Evolutionary conservation across 1,140 invertebrate genomes (phyloP), one percentile per base, ranked within the genome.

Genomic region (Bombus confusus): DNA sequence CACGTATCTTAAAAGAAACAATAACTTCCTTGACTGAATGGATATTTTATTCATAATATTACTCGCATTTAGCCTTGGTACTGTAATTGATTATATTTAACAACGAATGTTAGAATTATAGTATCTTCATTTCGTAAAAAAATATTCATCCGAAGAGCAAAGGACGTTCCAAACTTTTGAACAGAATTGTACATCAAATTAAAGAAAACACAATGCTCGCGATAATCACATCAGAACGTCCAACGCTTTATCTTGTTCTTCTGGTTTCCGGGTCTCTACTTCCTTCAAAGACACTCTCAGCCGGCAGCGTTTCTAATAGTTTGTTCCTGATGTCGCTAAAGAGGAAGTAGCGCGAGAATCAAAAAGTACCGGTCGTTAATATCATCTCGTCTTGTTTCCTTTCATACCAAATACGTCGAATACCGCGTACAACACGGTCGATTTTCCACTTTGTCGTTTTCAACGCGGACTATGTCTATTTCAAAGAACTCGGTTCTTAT

Each of bases 361-460:
- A 47, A 72, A 52, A 52, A 52, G 47, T 8, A 2, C 47, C 18
- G 47, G 47, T 52, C 5, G 47, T 52, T 52, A 22, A 52, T 52
- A 22, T 52, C 25, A 15, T n/a, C 18, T 3, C 41, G n/a, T 57
- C 64, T 9, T 12, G 78, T n/a, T 57, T 84, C 12, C 59, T 4
- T 69, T 59, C 31, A n/a, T 39, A n/a, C 76, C 76, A 87, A 87
- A 85, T 87, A 85, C 47, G 52, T 72, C 52, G 12, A n/a, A 1
- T 52, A 18, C 3, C 34, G 28, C 34, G 5, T 52, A 18, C 37
- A 74, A 74, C 34, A 28, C 10, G 2, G 8, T 4, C 28, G 13
- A 31, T 66, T 43, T 52, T 78, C 13, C 22, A 31, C 34, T 41
- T 28, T 57, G 2, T n/a, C 5, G 34, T 59, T 83, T 69, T 47